Conservation (phyloP, 1,140 invertebrate genomes). For the Hycleus cichorii region DNA sequence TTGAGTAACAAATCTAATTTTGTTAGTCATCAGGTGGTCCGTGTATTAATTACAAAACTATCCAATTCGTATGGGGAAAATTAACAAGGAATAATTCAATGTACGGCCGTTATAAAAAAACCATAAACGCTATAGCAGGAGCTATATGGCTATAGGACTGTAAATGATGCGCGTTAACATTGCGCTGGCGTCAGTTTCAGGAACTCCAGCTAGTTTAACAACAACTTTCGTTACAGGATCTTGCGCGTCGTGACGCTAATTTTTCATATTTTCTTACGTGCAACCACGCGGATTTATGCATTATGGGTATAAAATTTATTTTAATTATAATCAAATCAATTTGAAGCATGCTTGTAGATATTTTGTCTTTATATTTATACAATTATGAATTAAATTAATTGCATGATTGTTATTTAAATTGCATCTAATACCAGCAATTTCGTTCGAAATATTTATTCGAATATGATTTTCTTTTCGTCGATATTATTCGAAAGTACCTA, state of each 20-base stretch:
- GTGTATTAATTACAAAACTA: too few species aligned
- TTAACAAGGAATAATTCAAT: slow-evolving; percentile 5
- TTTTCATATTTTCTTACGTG: slow-evolving; percentile 4
- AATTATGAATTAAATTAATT: too few species aligned
- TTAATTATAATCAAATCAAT: not conserved
- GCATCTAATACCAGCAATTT: too few species aligned
- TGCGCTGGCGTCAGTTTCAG: slow-evolving; percentile 10
- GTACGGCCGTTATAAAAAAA: not conserved
- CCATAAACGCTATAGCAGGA: slow-evolving; percentile 6
- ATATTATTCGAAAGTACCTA: too few species aligned
- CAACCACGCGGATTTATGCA: slow-evolving; percentile 14
- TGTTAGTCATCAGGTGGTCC: too few species aligned
- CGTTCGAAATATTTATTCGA: too few species aligned
- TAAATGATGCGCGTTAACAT: slow-evolving; percentile 14
- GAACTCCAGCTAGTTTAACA: slow-evolving; percentile 8
- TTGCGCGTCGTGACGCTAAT: slow-evolving; percentile 12
- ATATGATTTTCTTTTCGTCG: too few species aligned
- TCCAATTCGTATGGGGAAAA: slow-evolving; percentile 7
- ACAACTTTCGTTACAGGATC: slow-evolving; percentile 6
- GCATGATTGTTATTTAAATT: too few species aligned
- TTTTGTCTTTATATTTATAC: not conserved
- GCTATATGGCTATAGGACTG: slow-evolving; percentile 6
- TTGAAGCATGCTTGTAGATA: slow-evolving; percentile 2
- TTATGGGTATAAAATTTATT: slow-evolving; percentile 14
- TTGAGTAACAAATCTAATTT: too few species aligned